Base-by-base conservation (phyloP, 2,113 vertebrate species). In the Heterocephalus glaber region DNA sequence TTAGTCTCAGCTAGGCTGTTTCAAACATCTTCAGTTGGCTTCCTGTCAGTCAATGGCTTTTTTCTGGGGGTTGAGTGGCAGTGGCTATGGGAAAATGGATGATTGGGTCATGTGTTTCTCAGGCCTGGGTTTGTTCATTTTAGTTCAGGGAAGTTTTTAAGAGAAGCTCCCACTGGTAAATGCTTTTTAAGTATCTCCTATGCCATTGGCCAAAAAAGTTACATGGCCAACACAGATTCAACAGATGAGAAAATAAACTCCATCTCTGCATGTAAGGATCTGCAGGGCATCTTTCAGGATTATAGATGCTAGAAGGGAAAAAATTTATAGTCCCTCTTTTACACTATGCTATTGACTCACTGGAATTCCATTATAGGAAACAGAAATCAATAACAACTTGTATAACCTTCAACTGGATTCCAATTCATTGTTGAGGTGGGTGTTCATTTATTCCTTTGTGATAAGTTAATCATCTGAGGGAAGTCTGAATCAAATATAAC, bases 401-500 rank as follows among this genome's bases (percentile, higher is more conserved):
- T 66, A 41, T 35, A 61, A 93, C 9, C 12, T 68, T 89, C 81
- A 61, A 54, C 47, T 82, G 35, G 35, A 89, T 88, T 77, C 35
- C 16, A 92, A 76, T 65, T 19, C 66, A 44, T 85, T 70, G 13
- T 54, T 60, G 22, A 66, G 14, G 33, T 65, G 61, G 33, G 7
- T 65, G 28, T 56, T 93, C 24, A 72, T 56, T 92, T 77, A 82
- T 60, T 85, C 17, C 68, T 88, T 89, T 49, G 68, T 84, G 72
- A 90, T 83, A 86, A 86, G 20, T 41, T 79, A 95, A 72, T 92
- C 38, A 49, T 87, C 93, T 93, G 58, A 66, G 66, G 41, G n/a
- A 80, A 93, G 38, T 35, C 56, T 85, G 84, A 76, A 82, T 89
- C 35, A 89, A 83, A 83, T 82, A 66, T 30, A 96, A 86, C 41